Evolutionary conservation across 2,113 vertebrate species (phyloP), one percentile per base, ranked within the genome.

Genomic region (Bagarius yarrelli): DNA sequence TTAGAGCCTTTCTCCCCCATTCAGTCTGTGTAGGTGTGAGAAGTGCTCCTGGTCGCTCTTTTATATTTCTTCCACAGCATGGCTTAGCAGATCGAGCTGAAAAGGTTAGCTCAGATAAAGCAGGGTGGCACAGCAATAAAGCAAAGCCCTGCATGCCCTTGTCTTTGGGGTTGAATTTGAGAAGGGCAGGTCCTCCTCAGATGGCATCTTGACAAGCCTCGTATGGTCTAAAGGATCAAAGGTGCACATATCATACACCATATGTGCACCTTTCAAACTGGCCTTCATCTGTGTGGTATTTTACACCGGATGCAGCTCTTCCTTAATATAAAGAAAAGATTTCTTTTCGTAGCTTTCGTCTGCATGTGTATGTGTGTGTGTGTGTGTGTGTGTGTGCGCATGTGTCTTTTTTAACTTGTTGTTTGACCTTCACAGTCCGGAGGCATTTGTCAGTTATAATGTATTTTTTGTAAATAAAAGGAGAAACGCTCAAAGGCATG

Each of bases 71-170:
- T 47, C 53, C 44, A n/a, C 40, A 16, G 53, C 76, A 36, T 80
- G 76, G 56, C 53, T 83, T 71, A 85, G 80, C 66, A 71, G 55
- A 71, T 61, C 21, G 3, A 47, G 36, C 52, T 66, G 60, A 27
- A 81, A 85, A 76, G 81, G 83, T 82, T 82, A 79, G 60, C 27
- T 30, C 36, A 18, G 44, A 55, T 60, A 71, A 44, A 47, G 30
- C 2, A 18, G 47, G 59, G 18, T 79, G 57, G 60, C 47, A 67
- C 2, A 12, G 25, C 25, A 50, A 30, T 18, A 57, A 47, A 5
- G 44, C 21, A 40, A 61, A 47, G 76, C 57, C 16, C 14, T 27
- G 15, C 6, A 15, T 57, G 27, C 44, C 63, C 19, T 71, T 71
- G 78, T 57, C 36, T 25, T 32, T 59, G 59, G 64, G 27, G 56